Percentiles rank a stretch among this genome's conserved stretches.
These are phyloP conservation scores for Nycticryphes semicollaris DNA, from an alignment of 2,113 vertebrate species.

Conservation along the genomic window DNA sequence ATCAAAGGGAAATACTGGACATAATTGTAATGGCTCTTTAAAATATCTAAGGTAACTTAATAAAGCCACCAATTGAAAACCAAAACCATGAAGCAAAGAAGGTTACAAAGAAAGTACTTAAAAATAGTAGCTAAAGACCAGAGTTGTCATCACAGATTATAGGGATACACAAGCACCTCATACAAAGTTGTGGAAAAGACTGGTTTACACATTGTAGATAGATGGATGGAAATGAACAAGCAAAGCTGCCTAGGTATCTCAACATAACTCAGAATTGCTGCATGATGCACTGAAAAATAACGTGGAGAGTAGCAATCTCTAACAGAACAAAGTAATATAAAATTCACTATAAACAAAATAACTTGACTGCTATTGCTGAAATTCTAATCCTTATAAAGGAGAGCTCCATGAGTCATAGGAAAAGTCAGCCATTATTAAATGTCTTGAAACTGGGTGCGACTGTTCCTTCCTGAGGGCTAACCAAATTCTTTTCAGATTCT, in stretches of 20 bases:
- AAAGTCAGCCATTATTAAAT: not conserved
- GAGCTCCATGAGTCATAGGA: not conserved
- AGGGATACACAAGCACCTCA: not conserved
- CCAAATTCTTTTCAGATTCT: not conserved
- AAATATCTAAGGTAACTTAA: not conserved
- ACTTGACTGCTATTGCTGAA: not conserved
- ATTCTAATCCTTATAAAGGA: not conserved
- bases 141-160: not conserved
- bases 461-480: not conserved
- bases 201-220: not conserved
- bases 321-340: not conserved
- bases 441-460: not conserved
- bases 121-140: not conserved
- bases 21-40: not conserved
- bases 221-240: not conserved
- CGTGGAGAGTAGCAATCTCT: not conserved
- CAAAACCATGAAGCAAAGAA: not conserved
- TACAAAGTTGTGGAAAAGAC: not conserved
- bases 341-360: not conserved
- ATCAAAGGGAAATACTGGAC: not conserved
- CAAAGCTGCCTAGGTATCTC: not conserved
- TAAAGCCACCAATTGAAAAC: not conserved
- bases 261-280: not conserved
- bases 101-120: not conserved
- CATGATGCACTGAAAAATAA: not conserved